Evolutionary conservation across 2,113 vertebrate genomes (phyloP).

Genomic region (Delphinapterus leucas): DNA sequence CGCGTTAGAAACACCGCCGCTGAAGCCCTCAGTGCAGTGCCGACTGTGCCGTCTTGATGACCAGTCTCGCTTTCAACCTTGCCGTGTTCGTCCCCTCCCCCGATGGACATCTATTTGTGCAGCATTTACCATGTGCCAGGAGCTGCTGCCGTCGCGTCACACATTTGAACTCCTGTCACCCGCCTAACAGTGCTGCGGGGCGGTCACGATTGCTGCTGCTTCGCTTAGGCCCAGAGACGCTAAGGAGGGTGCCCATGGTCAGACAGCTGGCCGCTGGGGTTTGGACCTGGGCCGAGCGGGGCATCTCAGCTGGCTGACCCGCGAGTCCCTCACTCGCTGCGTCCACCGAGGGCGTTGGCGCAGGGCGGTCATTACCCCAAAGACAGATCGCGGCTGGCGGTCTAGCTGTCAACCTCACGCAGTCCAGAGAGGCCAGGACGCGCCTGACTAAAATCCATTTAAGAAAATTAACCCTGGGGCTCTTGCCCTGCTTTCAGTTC

Average conservation of each 20-base stretch:
- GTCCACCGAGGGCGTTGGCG: accelerated
- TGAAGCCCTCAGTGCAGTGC: background rate
- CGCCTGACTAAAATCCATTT: slow-evolving; percentile 77
- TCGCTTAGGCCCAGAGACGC: background rate
- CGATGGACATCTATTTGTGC: accelerated
- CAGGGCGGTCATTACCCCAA: background rate
- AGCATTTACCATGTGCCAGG: accelerated
- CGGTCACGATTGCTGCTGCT: too few species aligned
- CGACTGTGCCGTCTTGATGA: accelerated
- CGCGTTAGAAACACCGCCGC: too few species aligned
- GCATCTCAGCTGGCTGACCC: background rate
- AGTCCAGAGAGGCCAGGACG: slow-evolving; percentile 51
- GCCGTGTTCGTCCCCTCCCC: background rate
- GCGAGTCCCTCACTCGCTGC: accelerated
- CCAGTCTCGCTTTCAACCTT: background rate
- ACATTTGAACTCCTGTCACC: accelerated
- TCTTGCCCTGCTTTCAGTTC: slow-evolving; percentile 73
- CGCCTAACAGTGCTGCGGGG: accelerated
- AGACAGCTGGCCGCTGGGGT: accelerated
- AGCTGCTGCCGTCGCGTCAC: accelerated
- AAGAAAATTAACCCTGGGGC: slow-evolving; percentile 75
- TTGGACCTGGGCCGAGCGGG: accelerated
- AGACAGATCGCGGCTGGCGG: background rate
- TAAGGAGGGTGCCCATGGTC: accelerated
- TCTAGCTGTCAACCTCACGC: slow-evolving; percentile 49